Evolutionary conservation across 2,888 invertebrate species (phyloP).

Genomic region (Amblyjoppa fuscipennis): DNA sequence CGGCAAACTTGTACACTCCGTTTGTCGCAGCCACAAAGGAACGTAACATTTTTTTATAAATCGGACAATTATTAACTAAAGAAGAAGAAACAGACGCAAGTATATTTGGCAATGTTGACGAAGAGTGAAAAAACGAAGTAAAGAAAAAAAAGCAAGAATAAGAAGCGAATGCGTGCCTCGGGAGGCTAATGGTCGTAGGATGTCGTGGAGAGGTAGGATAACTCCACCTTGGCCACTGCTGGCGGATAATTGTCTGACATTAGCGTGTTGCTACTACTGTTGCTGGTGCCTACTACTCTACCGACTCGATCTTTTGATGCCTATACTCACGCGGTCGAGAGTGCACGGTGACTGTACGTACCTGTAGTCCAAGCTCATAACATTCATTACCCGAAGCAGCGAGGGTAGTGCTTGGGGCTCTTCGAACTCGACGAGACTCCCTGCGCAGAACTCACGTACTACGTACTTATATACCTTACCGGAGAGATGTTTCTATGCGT

Average conservation of each 20-base stretch:
- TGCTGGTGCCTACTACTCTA: slow-evolving; percentile 41
- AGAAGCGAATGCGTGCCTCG: slow-evolving; percentile 72
- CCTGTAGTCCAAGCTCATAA: slow-evolving; percentile 69
- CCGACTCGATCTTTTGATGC: slow-evolving; percentile 45
- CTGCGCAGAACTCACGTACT: slow-evolving; percentile 45
- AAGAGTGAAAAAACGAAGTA: background rate
- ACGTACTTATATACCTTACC: slow-evolving; percentile 5
- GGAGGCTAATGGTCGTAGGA: slow-evolving; percentile 73
- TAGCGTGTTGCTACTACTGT: slow-evolving; percentile 67
- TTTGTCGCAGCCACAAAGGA: slow-evolving; percentile 58
- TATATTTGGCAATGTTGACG: slow-evolving; percentile 32
- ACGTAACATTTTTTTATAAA: background rate
- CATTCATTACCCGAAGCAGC: slow-evolving; percentile 73
- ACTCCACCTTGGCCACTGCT: slow-evolving; percentile 74
- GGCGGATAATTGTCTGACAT: slow-evolving; percentile 77
- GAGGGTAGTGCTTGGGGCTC: slow-evolving; percentile 36
- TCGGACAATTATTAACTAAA: slow-evolving; percentile 34
- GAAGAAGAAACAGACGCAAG: background rate
- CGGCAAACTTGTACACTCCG: slow-evolving; percentile 68
- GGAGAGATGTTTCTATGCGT: slow-evolving; percentile 28
- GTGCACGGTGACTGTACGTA: slow-evolving; percentile 60
- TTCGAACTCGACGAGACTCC: slow-evolving; percentile 41
- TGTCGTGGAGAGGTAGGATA: slow-evolving; percentile 69
- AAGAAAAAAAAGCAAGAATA: slow-evolving; percentile 4
- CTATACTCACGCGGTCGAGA: slow-evolving; percentile 54